Base-by-base conservation (phyloP, 2,888 invertebrate genomes). In the Drosophila macrospina region DNA sequence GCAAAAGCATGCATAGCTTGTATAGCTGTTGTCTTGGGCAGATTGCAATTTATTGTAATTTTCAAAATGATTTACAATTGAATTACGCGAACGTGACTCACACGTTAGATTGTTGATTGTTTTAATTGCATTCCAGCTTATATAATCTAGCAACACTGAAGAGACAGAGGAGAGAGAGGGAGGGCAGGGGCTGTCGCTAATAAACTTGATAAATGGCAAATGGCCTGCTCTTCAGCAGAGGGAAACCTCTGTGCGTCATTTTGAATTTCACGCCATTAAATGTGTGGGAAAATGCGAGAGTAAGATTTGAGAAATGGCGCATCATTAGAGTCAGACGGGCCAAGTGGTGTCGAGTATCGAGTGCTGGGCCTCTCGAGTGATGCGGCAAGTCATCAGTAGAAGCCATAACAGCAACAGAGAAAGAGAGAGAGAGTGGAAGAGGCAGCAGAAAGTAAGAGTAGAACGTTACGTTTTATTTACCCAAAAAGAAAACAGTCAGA, bases 121-220 rank as follows among this genome's bases (percentile, higher is more conserved):
- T 61, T 55, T 62, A 62, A 62, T 62, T 62, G 62, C 62, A 62
- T 55, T 62, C 55, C 62, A 26, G 32, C 47, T 34, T 32, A 41
- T 41, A 15, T 62, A 62, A 51, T n/a, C n/a, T n/a, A n/a, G n/a
- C n/a, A n/a, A n/a, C n/a, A n/a, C n/a, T n/a, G n/a, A n/a, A n/a
- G n/a, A n/a, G n/a, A n/a, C n/a, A n/a, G n/a, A n/a, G n/a, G n/a
- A n/a, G n/a, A n/a, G n/a, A n/a, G n/a, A n/a, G n/a, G n/a, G n/a
- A n/a, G n/a, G n/a, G n/a, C n/a, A n/a, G 52, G 52, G 5, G 32
- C 52, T 60, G 59, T 61, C 74, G 86, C 84, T 81, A 81, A 83
- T 83, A 83, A 83, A 83, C 71, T 81, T 83, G 83, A 83, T 86
- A 79, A 86, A 83, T 83, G 83, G 86, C 64, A 62, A 83, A 70